Percentiles rank a stretch among this genome's conserved stretches.
Conservation (phyloP, 2,888 invertebrate species). For the Ceramica pisi region DNA sequence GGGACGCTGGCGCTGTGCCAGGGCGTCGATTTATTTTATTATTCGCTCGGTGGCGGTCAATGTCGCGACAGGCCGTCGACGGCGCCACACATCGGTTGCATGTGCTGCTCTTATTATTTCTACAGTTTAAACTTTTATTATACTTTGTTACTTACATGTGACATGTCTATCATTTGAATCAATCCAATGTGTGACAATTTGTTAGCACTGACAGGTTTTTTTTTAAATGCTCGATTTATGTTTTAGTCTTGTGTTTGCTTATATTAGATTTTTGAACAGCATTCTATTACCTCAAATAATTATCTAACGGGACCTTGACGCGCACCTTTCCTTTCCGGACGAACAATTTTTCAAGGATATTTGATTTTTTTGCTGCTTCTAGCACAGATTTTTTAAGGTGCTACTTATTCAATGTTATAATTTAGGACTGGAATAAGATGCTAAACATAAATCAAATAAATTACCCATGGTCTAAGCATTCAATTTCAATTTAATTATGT, state of each 20-base stretch:
- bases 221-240: slow-evolving; percentile 1
- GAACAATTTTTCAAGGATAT: slow-evolving; percentile 63
- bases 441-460: slow-evolving; percentile 29
- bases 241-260: slow-evolving; percentile 6
- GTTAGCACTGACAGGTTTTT: background rate
- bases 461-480: slow-evolving; percentile 19
- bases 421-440: slow-evolving; percentile 13
- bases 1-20: slow-evolving; percentile 88
- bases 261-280: slow-evolving; percentile 15
- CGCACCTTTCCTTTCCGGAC: slow-evolving; percentile 61
- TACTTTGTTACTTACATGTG: slow-evolving; percentile 49
- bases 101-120: slow-evolving; percentile 80
- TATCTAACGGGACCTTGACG: slow-evolving; percentile 60
- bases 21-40: slow-evolving; percentile 88
- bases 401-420: slow-evolving; percentile 15
- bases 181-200: slow-evolving; percentile 25
- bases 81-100: slow-evolving; percentile 83
- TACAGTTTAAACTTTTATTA: slow-evolving; percentile 72
- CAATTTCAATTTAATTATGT: slow-evolving; percentile 47
- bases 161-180: slow-evolving; percentile 46
- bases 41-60: slow-evolving; percentile 89
- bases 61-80: slow-evolving; percentile 85
- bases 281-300: slow-evolving; percentile 44
- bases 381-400: slow-evolving; percentile 19
- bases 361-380: slow-evolving; percentile 35